These are phyloP conservation scores for Ctenochaetus hawaiiensis DNA, from an alignment of 2,797 vertebrate genomes.

Conservation along the genomic window DNA sequence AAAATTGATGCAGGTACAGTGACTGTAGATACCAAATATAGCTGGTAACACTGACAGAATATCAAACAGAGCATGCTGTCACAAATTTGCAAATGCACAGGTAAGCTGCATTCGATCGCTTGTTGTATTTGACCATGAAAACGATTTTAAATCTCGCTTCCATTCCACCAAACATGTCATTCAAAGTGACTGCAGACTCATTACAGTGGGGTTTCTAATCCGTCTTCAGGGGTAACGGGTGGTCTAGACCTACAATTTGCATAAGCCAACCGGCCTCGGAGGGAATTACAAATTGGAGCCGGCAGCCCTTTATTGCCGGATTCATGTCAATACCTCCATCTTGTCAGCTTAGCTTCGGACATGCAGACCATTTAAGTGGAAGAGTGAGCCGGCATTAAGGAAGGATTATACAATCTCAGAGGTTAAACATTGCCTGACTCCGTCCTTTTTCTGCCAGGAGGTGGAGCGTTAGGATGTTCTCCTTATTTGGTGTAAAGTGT, in stretches of 20 bases:
- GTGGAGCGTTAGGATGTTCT: conserved; percentile 17
- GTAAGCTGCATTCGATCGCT: background rate
- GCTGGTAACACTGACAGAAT: background rate
- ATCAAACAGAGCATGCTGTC: background rate
- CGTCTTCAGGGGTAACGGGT: conserved; percentile 59
- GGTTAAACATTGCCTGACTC: conserved; percentile 66
- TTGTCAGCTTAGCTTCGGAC: conserved; percentile 76
- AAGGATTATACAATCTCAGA: conserved; percentile 69
- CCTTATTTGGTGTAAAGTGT: background rate
- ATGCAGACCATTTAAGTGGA: conserved; percentile 69
- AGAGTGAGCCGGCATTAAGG: conserved; percentile 66
- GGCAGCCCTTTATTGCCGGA: conserved; percentile 59
- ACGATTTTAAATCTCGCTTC: background rate
- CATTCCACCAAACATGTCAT: conserved; percentile 9
- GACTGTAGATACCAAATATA: too few species aligned
- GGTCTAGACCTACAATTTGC: conserved; percentile 65
- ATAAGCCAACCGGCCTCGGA: conserved; percentile 65
- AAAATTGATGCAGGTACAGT: background rate
- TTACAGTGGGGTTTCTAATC: conserved; percentile 55
- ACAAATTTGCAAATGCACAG: background rate
- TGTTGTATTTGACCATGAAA: conserved; percentile 1
- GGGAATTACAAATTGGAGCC: conserved; percentile 70
- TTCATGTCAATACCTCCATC: conserved; percentile 73
- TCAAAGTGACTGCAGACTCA: conserved; percentile 44
- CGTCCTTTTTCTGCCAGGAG: conserved; percentile 25